A percentile compares a stretch with the other conserved stretches of the same genome.
Evolutionary conservation across 2,113 vertebrate species (phyloP).

Genomic region (Ceyx cyanopectus): DNA sequence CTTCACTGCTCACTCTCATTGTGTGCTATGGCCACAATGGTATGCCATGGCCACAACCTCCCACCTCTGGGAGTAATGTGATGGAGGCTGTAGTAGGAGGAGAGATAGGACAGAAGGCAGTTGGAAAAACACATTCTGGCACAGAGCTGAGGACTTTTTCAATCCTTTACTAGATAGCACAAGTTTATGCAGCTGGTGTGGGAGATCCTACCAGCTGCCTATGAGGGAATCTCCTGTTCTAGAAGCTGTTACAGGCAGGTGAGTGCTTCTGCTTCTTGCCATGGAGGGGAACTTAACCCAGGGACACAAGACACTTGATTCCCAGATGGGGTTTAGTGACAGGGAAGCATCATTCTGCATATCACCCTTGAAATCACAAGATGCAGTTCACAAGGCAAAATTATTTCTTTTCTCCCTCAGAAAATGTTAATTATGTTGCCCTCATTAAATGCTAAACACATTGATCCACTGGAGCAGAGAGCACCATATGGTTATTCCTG

Average conservation of each 20-base stretch:
- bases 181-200: slow-evolving; percentile 10
- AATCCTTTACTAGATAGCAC: slow-evolving; percentile 3
- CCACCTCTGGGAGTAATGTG: background rate
- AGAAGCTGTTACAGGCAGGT: slow-evolving; percentile 21
- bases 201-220: slow-evolving; percentile 39
- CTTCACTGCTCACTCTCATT: background rate
- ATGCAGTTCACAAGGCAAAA: background rate
- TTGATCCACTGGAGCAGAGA: slow-evolving; percentile 71
- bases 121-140: slow-evolving; percentile 41
- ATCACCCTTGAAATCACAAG: background rate
- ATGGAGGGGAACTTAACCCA: background rate
- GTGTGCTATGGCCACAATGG: background rate
- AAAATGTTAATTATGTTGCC: slow-evolving; percentile 68
- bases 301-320: background rate
- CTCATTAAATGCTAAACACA: slow-evolving; percentile 74
- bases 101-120: background rate
- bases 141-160: slow-evolving; percentile 2
- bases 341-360: background rate
- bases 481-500: slow-evolving; percentile 23
- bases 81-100: background rate
- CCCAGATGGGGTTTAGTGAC: background rate
- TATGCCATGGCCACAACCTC: background rate
- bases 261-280: background rate
- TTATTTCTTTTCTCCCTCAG: background rate
- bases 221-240: background rate